Base-by-base conservation (phyloP, 2,113 vertebrate genomes). In the Atlantisia rogersi region DNA sequence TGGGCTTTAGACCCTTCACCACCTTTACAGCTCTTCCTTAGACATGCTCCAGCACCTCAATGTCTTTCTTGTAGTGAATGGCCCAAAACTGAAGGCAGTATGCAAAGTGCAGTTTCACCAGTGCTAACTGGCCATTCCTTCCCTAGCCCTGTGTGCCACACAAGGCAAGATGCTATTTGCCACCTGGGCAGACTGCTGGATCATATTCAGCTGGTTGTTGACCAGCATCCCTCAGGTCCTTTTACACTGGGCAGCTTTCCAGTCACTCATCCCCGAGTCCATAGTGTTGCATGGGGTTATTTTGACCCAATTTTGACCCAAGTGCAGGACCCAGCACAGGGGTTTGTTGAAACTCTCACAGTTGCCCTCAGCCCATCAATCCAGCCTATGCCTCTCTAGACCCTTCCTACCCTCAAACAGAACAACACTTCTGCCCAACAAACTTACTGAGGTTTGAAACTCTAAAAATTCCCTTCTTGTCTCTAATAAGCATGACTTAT, bases 51-150 rank as follows among this genome's bases (percentile, higher is more conserved):
- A 44, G 7, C 17, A 32, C 12, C 1, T 50, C 4, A 1, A 1
- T 32, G 15, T 44, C 35, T 5, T 58, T 55, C 31, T 32, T 59
- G 12, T 0, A 39, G 3, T 55, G 17, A 77, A 6, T 1, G 11
- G 4, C 11, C 11, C 31, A 50, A 3, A 78, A 65, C 28, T 12
- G 26, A 19, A 5, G 13, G n/a, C 16, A 26, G 9, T 4, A 46
- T 28, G 70, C 0, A 0, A 75, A 21, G 1, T 70, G 22, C 0
- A 0, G 5, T 10, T 19, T 67, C 55, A 24, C 18, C 14, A 73
- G 28, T 8, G 9, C 12, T 0, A 0, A 37, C 37, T 35, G 48
- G 21, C 48, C 48, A 48, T 48, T 22, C 48, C 48, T 12, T 50
- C n/a, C 42, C 39, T 91, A 2, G 0, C 37, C 14, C 65, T 93